A percentile compares a stretch with the other conserved stretches of the same genome.
Evolutionary conservation across 2,888 invertebrate genomes (phyloP).

Genomic region (Diaprepes abbreviatus): DNA sequence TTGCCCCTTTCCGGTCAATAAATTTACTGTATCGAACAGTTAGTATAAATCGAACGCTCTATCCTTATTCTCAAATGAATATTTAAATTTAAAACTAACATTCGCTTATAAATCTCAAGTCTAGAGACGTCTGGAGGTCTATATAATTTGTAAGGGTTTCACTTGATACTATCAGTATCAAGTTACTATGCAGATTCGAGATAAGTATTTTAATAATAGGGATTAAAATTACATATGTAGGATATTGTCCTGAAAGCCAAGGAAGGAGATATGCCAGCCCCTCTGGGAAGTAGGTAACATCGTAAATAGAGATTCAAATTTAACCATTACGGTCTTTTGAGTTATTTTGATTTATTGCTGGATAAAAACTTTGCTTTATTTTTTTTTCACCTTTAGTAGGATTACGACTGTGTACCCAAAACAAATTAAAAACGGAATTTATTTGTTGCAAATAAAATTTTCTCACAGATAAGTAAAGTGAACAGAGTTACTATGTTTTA

Average conservation of each 20-base stretch:
- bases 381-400: constrained; percentile 49
- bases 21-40: constrained; percentile 47
- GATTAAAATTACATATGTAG: constrained; percentile 68
- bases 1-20: constrained; percentile 52
- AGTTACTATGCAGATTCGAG: constrained; percentile 65
- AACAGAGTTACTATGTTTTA: too few species aligned
- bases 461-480: constrained; percentile 5
- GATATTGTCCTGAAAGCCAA: constrained; percentile 62
- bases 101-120: constrained; percentile 56
- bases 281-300: constrained; percentile 60
- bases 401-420: constrained; percentile 31
- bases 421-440: constrained; percentile 35
- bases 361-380: constrained; percentile 49
- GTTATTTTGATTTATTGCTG: constrained; percentile 59
- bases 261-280: constrained; percentile 56
- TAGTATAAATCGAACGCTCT: constrained; percentile 29
- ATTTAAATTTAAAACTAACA: constrained; percentile 58
- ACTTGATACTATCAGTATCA: constrained; percentile 67
- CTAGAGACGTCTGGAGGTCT: constrained; percentile 54
- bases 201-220: constrained; percentile 67
- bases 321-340: constrained; percentile 58
- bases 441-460: constrained; percentile 6
- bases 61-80: constrained; percentile 51
- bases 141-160: constrained; percentile 60
- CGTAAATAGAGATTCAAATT: constrained; percentile 58